A percentile compares a stretch with the other conserved stretches of the same genome.
Conservation (phyloP, 2,888 invertebrate genomes). For the Notocelia uddmanniana region DNA sequence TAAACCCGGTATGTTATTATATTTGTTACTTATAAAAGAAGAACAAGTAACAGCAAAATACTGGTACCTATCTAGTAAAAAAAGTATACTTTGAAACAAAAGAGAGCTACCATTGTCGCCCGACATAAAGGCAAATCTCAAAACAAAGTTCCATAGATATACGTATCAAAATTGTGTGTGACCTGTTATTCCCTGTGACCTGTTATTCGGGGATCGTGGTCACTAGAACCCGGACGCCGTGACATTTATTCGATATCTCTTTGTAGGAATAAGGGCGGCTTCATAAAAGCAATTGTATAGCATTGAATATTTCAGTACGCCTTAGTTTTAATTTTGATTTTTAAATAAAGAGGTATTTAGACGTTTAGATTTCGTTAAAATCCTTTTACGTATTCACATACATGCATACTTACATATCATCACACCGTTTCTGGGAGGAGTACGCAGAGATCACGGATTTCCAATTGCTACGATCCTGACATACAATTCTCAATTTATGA, state of each 20-base stretch:
- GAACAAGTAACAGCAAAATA: no score
- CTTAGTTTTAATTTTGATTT: slow-evolving; percentile 8
- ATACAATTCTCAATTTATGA: no score
- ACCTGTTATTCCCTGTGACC: slow-evolving; percentile 43
- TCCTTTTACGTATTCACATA: neutral
- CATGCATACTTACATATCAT: no score
- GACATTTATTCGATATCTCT: slow-evolving; percentile 65
- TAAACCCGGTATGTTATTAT: no score
- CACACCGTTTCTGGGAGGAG: no score
- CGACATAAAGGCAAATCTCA: slow-evolving; percentile 12
- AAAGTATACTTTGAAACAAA: neutral
- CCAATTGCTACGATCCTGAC: no score
- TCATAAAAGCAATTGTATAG: slow-evolving; percentile 21
- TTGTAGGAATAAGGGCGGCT: slow-evolving; percentile 47
- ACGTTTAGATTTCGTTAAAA: slow-evolving; percentile 10
- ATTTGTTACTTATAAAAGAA: no score
- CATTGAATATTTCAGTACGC: slow-evolving; percentile 28
- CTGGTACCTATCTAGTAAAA: no score
- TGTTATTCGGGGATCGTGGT: slow-evolving; percentile 21
- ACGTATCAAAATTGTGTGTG: slow-evolving; percentile 14
- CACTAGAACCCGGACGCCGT: slow-evolving; percentile 52
- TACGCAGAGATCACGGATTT: no score
- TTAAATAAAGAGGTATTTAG: neutral
- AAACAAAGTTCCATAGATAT: slow-evolving; percentile 23
- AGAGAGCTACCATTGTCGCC: neutral